phyloP scores from a whole-genome alignment of 2,113 vertebrate genomes.

The Orientallactaga bullata region DNA sequence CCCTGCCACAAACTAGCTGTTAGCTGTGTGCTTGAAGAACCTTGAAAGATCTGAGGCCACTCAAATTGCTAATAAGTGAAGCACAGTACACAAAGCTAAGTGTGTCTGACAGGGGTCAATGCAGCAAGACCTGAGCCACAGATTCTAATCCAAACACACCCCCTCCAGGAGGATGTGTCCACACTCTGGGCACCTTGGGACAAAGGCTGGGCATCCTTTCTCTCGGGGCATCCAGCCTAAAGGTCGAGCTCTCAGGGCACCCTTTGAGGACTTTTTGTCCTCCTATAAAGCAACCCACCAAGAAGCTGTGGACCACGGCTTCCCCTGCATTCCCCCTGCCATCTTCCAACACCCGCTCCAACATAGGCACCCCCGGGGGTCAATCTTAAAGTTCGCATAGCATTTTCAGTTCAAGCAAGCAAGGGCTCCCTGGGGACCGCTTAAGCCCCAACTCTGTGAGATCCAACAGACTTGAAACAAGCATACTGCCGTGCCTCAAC shows the following conservation, averaged over 20 bases:
- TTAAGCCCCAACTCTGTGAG: accelerated
- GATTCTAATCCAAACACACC: accelerated
- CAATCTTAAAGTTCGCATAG: neutral
- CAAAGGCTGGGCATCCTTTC: accelerated
- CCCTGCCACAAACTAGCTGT: neutral
- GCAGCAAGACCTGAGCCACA: neutral
- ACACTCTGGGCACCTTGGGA: neutral
- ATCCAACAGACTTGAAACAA: accelerated
- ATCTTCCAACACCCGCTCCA: neutral
- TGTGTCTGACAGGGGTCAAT: accelerated
- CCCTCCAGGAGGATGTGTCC: accelerated
- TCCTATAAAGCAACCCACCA: neutral
- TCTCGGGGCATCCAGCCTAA: neutral
- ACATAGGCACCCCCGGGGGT: neutral
- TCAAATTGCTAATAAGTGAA: neutral
- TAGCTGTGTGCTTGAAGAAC: neutral
- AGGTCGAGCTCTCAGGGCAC: accelerated
- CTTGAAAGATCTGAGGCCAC: neutral
- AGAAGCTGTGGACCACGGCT: neutral
- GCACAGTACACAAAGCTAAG: accelerated
- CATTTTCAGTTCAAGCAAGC: neutral
- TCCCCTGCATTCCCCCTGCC: neutral
- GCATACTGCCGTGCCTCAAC: accelerated
- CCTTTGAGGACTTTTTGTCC: accelerated
- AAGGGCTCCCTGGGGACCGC: neutral